Conservation (phyloP, 2,113 vertebrate genomes). For the Panthera uncia region DNA sequence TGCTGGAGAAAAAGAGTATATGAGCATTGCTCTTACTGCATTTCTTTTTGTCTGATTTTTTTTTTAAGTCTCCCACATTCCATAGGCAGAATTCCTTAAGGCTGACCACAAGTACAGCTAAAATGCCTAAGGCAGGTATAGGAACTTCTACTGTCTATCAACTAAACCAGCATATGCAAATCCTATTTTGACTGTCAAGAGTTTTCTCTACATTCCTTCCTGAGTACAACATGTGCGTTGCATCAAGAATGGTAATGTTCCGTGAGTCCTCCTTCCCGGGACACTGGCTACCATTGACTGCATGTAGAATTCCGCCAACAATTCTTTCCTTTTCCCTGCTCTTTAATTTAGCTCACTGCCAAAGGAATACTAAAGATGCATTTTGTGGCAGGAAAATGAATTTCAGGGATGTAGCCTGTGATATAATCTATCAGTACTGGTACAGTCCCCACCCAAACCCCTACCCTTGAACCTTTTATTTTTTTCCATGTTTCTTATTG, state of each 20-base stretch:
- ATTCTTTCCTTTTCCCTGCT: background rate
- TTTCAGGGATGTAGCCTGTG: background rate
- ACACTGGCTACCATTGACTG: background rate
- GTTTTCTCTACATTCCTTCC: conserved; percentile 13
- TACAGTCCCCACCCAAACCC: background rate
- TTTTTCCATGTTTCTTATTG: background rate
- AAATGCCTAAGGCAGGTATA: background rate
- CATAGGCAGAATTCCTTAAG: background rate
- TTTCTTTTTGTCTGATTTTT: background rate
- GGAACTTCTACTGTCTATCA: background rate
- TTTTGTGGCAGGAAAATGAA: conserved; percentile 39
- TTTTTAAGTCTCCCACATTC: background rate
- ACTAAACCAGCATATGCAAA: background rate
- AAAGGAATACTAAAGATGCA: conserved; percentile 17
- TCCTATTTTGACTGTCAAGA: background rate
- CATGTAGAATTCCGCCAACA: conserved; percentile 19
- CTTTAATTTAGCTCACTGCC: conserved; percentile 3
- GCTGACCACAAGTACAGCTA: background rate
- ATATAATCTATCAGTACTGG: background rate
- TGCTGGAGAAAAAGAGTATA: background rate
- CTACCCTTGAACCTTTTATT: background rate
- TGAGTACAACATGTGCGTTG: background rate
- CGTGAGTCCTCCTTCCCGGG: background rate
- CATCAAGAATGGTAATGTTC: background rate
- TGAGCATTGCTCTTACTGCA: background rate